Conservation (phyloP, 2,888 invertebrate genomes). For the Octonoba sinensis region DNA sequence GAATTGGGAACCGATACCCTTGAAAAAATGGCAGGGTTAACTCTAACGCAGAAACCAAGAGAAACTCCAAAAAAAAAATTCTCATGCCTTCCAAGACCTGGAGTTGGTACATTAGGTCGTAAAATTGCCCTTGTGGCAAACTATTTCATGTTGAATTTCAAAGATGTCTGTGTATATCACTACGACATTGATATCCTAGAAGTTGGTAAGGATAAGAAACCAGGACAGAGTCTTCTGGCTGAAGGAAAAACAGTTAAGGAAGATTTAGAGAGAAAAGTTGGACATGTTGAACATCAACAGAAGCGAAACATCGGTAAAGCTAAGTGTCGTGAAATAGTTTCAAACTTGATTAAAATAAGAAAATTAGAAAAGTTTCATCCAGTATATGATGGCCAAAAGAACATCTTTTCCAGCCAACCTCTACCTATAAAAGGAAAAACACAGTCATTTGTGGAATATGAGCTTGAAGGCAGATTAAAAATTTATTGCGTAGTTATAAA, state of each 20-base stretch:
- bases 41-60: background rate
- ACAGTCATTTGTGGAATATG: background rate
- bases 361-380: conserved; percentile 70
- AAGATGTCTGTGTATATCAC: conserved; percentile 74
- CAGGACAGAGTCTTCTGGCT: conserved; percentile 7
- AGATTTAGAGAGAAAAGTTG: conserved; percentile 7
- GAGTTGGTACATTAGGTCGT: conserved; percentile 2
- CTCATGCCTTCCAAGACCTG: background rate
- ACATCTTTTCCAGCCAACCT: conserved; percentile 74
- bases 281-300: conserved; percentile 19
- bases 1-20: too few relatives aligned
- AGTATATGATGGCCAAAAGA: conserved; percentile 75
- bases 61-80: background rate
- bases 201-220: background rate
- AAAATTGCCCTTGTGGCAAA: conserved; percentile 70
- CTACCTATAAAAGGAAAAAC: conserved; percentile 68
- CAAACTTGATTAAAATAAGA: conserved; percentile 71
- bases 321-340: conserved; percentile 74
- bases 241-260: conserved; percentile 5
- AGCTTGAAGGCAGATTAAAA: conserved; percentile 9
- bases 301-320: conserved; percentile 65
- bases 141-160: conserved; percentile 74
- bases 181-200: conserved; percentile 73
- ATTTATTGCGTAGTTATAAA: conserved; percentile 16
- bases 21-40: background rate